Evolutionary conservation across 2,888 invertebrate species (phyloP), one percentile per base, ranked within the genome.

Genomic region (Acheta domesticus): DNA sequence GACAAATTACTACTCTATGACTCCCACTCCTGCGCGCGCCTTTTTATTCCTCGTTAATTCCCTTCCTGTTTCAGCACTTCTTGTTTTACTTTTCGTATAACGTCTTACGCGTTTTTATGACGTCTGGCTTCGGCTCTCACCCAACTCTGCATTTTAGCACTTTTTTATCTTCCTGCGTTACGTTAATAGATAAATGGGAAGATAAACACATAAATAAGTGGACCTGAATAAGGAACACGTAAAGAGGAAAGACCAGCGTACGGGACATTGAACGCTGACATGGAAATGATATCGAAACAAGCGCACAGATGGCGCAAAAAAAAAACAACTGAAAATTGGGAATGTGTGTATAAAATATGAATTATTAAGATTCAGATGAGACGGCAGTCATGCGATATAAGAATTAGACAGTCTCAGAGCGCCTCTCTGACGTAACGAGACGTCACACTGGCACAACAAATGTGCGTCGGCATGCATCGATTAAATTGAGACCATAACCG

Each of bases 171-270:
- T n/a, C 62, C n/a, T n/a, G n/a, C 62, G 62, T 62, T 62, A 62
- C 62, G 62, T 62, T 62, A 62, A 62, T 62, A 62, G 62, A 62
- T 62, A 62, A 62, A 62, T 62, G 62, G 62, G 62, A 62, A 62
- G 62, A 62, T 62, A 62, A 62, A 62, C 62, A 62, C 62, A 62
- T 62, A 36, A 36, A 36, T 36, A 62, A 62, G 16, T 62, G 62
- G 62, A 62, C 62, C n/a, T 62, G 62, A 62, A 62, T 62, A 62
- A 62, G 62, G 62, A 62, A 62, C 62, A 16, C 62, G 62, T 62
- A 62, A 62, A 1, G 62, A 62, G 62, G 62, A 62, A 62, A 62
- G 14, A 62, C 36, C 36, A 36, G 8, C 36, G 36, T 8, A 36
- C 36, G 36, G 8, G 36, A 8, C 36, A 36, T 36, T 36, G 36